Conservation (phyloP, 2,113 vertebrate species). For the Melanocharis versteri region DNA sequence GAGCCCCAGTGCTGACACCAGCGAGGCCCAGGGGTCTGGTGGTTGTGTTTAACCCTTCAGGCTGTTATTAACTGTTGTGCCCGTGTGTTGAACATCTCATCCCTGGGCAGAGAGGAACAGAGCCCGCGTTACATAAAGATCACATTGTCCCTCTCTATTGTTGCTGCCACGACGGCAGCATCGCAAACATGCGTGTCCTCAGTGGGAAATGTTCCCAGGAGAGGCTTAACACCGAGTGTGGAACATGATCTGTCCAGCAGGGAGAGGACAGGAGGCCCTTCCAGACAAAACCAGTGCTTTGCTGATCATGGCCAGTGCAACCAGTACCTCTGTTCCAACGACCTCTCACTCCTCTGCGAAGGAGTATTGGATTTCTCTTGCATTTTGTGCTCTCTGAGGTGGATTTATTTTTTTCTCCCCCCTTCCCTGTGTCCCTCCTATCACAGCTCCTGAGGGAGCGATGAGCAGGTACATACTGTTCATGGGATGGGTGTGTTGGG, state of each 20-base stretch:
- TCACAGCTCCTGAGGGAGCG: not conserved
- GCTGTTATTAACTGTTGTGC: not conserved
- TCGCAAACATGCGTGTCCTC: not conserved
- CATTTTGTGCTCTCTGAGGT: not conserved
- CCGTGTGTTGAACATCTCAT: not conserved
- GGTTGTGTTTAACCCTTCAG: constrained; percentile 18
- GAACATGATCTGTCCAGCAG: constrained; percentile 50
- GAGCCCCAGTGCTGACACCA: not conserved
- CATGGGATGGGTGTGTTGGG: not conserved
- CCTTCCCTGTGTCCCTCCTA: not conserved
- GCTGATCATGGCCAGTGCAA: not conserved
- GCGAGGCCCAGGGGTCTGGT: accelerated
- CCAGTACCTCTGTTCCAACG: constrained; percentile 31
- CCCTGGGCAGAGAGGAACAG: not conserved
- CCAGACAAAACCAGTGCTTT: not conserved
- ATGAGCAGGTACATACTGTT: not conserved
- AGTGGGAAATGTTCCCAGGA: constrained; percentile 45
- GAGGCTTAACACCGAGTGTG: constrained; percentile 39
- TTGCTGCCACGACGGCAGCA: not conserved
- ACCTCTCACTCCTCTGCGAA: constrained; percentile 64
- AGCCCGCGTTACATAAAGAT: not conserved
- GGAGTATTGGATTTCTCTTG: constrained; percentile 54
- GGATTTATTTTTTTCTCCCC: not conserved
- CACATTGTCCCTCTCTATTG: constrained; percentile 40
- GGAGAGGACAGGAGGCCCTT: not conserved